Conservation (phyloP, 2,113 vertebrate genomes). For the Phrynosoma blainvillii region DNA sequence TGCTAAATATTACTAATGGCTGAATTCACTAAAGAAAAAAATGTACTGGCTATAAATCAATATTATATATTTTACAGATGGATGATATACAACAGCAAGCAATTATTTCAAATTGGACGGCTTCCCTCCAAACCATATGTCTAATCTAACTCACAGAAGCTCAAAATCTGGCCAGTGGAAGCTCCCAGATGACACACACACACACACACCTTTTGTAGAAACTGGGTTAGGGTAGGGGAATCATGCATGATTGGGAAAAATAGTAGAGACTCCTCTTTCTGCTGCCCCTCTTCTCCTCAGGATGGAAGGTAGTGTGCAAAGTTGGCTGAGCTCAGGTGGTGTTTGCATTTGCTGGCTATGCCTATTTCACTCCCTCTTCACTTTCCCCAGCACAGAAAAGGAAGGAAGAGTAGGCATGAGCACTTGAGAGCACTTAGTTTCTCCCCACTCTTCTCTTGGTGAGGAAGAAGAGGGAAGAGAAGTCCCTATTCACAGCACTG, state of each 20-base stretch:
- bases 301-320: background rate
- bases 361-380: background rate
- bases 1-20: slow-evolving; percentile 2
- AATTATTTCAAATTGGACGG: background rate
- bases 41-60: background rate
- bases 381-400: background rate
- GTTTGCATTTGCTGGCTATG: background rate
- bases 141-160: background rate
- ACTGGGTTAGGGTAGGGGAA: no score
- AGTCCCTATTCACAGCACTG: no score
- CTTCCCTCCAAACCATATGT: background rate
- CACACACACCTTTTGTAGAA: no score
- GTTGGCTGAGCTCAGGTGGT: background rate
- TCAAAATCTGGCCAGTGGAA: background rate
- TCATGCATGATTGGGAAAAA: background rate
- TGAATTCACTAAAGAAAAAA: background rate
- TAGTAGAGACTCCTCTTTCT: background rate
- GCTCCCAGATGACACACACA: background rate
- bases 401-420: background rate
- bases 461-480: no score
- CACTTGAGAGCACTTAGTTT: no score
- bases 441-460: no score
- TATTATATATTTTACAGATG: background rate
- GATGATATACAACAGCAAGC: background rate
- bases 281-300: background rate